Percentiles rank a stretch among this genome's conserved stretches.
Conservation (phyloP, 2,888 invertebrate species). For the Leuctra nigra region DNA sequence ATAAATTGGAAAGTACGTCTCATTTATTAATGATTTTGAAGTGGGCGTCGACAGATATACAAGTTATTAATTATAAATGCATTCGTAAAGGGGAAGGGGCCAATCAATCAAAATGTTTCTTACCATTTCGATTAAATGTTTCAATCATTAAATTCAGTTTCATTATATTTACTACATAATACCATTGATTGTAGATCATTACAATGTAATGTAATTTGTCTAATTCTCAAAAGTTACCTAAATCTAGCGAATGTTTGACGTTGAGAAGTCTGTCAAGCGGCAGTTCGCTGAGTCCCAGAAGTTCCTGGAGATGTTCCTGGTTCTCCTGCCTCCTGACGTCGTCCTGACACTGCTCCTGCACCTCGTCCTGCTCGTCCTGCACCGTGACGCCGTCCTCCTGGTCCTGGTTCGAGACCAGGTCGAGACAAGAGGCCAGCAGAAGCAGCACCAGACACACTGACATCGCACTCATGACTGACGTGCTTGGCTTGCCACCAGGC, state of each 20-base stretch:
- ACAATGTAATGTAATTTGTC: too few relatives aligned
- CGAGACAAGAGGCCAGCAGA: background rate
- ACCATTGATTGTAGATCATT: too few relatives aligned
- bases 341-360: background rate
- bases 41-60: too few relatives aligned
- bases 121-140: too few relatives aligned
- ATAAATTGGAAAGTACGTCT: too few relatives aligned
- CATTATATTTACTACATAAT: too few relatives aligned
- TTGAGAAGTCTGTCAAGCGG: constrained; percentile 62
- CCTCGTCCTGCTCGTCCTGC: too few relatives aligned
- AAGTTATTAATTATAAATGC: too few relatives aligned
- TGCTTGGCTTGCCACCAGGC: background rate
- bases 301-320: constrained; percentile 21
- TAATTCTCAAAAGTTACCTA: constrained; percentile 4
- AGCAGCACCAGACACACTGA: background rate
- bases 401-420: background rate
- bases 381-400: background rate
- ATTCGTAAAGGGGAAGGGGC: too few relatives aligned
- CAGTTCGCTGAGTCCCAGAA: constrained; percentile 50
- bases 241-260: constrained; percentile 46
- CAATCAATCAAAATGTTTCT: too few relatives aligned
- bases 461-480: background rate
- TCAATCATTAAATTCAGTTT: too few relatives aligned
- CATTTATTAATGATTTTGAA: too few relatives aligned
- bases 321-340: background rate